phyloP scores from a whole-genome alignment of 2,797 vertebrate species.

The Sebastes oblongus region DNA sequence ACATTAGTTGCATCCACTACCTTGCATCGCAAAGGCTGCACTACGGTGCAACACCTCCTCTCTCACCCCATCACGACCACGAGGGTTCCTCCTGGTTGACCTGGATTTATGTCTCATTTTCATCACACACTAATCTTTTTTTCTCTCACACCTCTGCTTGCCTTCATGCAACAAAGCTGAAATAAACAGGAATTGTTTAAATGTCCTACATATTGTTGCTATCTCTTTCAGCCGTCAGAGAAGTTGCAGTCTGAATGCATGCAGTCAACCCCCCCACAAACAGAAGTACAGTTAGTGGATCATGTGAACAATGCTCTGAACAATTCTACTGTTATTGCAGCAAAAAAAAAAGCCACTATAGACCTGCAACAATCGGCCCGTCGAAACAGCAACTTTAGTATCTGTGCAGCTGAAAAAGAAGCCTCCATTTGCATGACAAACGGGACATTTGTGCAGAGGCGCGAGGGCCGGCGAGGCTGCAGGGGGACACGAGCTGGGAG shows the following conservation, averaged over 20 bases:
- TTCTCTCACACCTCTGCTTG: neutral
- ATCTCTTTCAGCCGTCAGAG: neutral
- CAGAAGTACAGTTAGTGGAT: slow-evolving; percentile 42
- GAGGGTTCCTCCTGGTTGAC: slow-evolving; percentile 3
- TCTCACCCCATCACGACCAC: neutral
- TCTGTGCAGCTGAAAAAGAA: slow-evolving; percentile 44
- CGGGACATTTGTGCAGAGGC: slow-evolving; percentile 46
- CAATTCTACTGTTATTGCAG: slow-evolving; percentile 62
- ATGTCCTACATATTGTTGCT: neutral
- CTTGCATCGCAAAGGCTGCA: neutral
- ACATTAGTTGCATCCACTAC: neutral
- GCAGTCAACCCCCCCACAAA: slow-evolving; percentile 2
- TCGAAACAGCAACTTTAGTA: slow-evolving; percentile 62
- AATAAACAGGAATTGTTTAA: slow-evolving; percentile 3
- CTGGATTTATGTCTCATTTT: slow-evolving; percentile 6
- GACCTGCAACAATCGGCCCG: slow-evolving; percentile 57
- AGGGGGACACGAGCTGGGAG: slow-evolving; percentile 17
- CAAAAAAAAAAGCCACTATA: slow-evolving; percentile 30
- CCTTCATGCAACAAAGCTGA: neutral
- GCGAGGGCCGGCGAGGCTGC: slow-evolving; percentile 24
- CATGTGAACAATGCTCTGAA: slow-evolving; percentile 56
- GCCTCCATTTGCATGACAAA: slow-evolving; percentile 76
- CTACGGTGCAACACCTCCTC: neutral
- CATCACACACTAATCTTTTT: neutral
- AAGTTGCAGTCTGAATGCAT: slow-evolving; percentile 6